phyloP scores from a whole-genome alignment of 1,140 invertebrate species.

The Trichogramma pretiosum region DNA sequence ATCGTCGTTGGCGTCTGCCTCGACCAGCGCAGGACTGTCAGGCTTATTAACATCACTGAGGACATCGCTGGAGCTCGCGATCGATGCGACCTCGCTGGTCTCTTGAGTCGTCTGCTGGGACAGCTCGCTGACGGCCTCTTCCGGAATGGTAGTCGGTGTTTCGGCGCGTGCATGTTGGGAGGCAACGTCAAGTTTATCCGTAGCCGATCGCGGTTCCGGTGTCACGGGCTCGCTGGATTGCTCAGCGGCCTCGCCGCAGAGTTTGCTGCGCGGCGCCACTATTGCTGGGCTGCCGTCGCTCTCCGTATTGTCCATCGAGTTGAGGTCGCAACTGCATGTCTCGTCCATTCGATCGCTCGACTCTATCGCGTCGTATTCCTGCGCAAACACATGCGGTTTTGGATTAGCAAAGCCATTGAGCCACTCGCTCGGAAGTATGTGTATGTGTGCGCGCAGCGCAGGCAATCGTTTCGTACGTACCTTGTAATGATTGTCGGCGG shows the following conservation, averaged over 20 bases:
- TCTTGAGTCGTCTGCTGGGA: constrained; percentile 35
- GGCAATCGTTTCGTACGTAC: constrained; percentile 19
- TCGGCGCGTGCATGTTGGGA: constrained; percentile 29
- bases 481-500: constrained; percentile 41
- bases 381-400: constrained; percentile 6
- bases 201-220: constrained; percentile 43
- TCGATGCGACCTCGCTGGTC: constrained; percentile 35
- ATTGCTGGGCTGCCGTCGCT: constrained; percentile 50
- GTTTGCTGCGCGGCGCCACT: constrained; percentile 33
- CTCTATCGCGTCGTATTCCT: constrained; percentile 39
- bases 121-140: constrained; percentile 30
- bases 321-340: constrained; percentile 51
- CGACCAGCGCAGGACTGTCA: no score
- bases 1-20: no score
- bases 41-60: constrained; percentile 43
- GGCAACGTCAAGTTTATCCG: constrained; percentile 35
- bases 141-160: constrained; percentile 33
- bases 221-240: constrained; percentile 48
- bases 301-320: constrained; percentile 46
- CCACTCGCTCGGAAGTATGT: no score
- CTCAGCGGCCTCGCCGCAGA: constrained; percentile 21
- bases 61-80: constrained; percentile 40
- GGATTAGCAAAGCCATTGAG: no score
- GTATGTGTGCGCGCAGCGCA: no score
- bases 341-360: constrained; percentile 37